Evolutionary conservation across 2,888 invertebrate genomes (phyloP).

Genomic region (Pollenia angustigena): DNA sequence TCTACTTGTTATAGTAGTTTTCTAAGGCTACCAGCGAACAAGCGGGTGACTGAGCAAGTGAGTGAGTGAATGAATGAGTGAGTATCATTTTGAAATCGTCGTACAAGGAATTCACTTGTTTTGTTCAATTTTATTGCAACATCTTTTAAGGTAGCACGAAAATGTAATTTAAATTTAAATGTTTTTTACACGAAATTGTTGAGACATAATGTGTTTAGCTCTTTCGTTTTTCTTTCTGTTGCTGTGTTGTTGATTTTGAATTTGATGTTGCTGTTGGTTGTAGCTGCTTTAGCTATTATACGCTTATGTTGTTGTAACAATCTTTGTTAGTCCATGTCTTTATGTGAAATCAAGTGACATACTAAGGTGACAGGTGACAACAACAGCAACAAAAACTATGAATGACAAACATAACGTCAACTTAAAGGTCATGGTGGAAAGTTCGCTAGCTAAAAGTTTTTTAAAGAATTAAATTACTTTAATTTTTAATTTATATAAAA

Average conservation of each 20-base stretch:
- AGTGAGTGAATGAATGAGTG: conserved; percentile 43
- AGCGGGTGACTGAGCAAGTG: conserved; percentile 46
- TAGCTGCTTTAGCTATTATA: conserved; percentile 54
- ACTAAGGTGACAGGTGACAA: conserved; percentile 70
- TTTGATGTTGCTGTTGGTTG: conserved; percentile 13
- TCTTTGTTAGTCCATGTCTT: conserved; percentile 59
- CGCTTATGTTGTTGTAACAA: conserved; percentile 49
- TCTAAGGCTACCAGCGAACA: not conserved
- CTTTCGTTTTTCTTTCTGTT: not conserved
- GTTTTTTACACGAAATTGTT: conserved; percentile 78
- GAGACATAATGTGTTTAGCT: conserved; percentile 59
- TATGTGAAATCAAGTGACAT: conserved; percentile 68
- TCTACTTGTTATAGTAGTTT: not conserved
- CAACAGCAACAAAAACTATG: conserved; percentile 41
- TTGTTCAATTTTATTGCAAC: conserved; percentile 72
- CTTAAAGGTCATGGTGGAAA: conserved; percentile 52
- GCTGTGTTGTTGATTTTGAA: not conserved
- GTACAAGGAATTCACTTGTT: conserved; percentile 73
- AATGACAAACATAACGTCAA: conserved; percentile 41
- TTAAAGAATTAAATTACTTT: not conserved
- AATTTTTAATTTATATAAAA: too few species aligned
- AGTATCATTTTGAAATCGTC: conserved; percentile 66
- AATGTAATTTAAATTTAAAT: conserved; percentile 82
- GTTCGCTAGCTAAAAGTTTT: conserved; percentile 16
- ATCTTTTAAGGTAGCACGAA: conserved; percentile 78